Conservation (phyloP, 2,888 invertebrate species). For the Torymus auratus region DNA sequence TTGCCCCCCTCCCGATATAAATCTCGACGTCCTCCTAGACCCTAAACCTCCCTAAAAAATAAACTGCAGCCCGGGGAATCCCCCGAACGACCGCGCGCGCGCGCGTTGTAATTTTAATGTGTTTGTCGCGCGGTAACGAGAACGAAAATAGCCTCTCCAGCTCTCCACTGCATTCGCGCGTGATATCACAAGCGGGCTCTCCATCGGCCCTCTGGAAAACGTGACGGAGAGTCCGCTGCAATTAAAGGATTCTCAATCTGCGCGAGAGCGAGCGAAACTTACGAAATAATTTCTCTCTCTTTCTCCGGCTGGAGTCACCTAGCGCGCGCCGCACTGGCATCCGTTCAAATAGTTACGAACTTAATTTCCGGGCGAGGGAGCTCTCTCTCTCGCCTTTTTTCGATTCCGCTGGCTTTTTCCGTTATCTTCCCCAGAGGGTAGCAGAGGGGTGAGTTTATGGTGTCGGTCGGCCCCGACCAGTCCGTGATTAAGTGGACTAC, state of each 20-base stretch:
- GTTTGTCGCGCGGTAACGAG: constrained; percentile 35
- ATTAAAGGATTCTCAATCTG: constrained; percentile 52
- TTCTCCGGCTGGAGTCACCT: constrained; percentile 44
- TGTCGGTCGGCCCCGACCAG: background rate
- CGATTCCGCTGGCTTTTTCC: constrained; percentile 31
- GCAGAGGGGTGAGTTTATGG: constrained; percentile 12
- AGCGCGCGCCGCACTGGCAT: constrained; percentile 65
- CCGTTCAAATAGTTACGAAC: constrained; percentile 70
- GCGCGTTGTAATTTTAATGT: constrained; percentile 40
- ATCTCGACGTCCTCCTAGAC: too few relatives aligned
- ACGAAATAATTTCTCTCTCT: constrained; percentile 61
- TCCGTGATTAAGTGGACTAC: constrained; percentile 40
- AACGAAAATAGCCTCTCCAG: constrained; percentile 1
- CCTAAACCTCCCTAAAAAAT: background rate
- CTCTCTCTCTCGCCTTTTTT: constrained; percentile 49
- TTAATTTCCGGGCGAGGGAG: constrained; percentile 63
- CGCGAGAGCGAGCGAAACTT: constrained; percentile 58
- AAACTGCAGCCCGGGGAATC: background rate
- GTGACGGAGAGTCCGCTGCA: constrained; percentile 35
- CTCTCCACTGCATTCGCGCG: background rate
- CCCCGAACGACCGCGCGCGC: constrained; percentile 1
- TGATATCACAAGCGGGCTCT: constrained; percentile 33
- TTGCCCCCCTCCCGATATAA: too few relatives aligned
- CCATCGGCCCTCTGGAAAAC: constrained; percentile 13
- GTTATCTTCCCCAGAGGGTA: constrained; percentile 1